Base-by-base conservation (phyloP, 2,888 invertebrate species). In the Celastrina argiolus region DNA sequence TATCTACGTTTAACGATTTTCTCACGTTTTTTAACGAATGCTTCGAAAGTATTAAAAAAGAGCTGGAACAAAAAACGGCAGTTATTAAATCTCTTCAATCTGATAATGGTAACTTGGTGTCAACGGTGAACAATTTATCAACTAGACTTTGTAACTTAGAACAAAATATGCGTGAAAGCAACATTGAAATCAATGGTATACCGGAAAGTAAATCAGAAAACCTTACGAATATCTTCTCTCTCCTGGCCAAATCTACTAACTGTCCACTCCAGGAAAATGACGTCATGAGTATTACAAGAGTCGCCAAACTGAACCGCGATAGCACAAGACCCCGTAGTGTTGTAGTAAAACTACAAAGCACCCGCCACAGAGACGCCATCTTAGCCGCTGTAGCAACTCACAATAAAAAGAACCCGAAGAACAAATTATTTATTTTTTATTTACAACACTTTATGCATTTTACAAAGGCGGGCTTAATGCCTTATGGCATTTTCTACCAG, bases 161-260 rank as follows among this genome's bases (percentile, higher is more conserved):
- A 56, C 68, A 67, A 59, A 66, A 66, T n/a, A 34, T 64, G n/a
- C 41, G 65, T 12, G 69, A 69, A n/a, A 67, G 34, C 3, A 69
- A 69, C 39, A 65, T 69, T 42, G 69, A 69, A 56, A 34, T 69
- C n/a, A 68, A 66, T 26, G 66, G 68, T 26, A 56, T 65, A 7
- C 66, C 66, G 2, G 68, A 68, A 68, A 63, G 56, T 26, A 64
- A 65, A 22, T 66, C 68, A 2, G 65, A 68, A 42, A 65, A 68
- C 31, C 39, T 67, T 5, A 16, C 2, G n/a, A 68, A 22, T n/a
- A 16, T 63, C 22, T 31, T 26, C 12, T 56, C 56, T 18, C 39
- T 66, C 31, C 12, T 68, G 5, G 63, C 16, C 14, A 42, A 42
- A 42, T 8, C 12, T 28, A 28, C 28, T 28, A 28, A 28, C 2